Conservation (phyloP, 2,113 vertebrate species). For the Sitta europaea region DNA sequence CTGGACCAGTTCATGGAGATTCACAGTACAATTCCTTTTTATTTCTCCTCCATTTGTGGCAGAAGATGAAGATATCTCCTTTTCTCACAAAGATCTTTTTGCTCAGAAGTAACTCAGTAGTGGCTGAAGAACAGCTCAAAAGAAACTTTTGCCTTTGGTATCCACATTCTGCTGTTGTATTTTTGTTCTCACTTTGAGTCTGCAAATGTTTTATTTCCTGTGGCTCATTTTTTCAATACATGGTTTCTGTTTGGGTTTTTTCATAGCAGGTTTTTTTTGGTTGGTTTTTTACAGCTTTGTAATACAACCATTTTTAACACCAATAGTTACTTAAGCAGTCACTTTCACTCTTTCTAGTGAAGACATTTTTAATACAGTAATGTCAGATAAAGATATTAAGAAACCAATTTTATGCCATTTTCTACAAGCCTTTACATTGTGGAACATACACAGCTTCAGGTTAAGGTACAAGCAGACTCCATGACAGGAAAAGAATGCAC, state of each 20-base stretch:
- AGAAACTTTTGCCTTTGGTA: background rate
- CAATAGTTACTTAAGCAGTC: background rate
- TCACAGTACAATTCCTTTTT: background rate
- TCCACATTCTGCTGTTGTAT: background rate
- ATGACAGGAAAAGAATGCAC: background rate
- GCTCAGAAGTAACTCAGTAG: background rate
- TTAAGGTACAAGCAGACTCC: background rate
- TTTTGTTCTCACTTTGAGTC: background rate
- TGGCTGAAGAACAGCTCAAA: background rate
- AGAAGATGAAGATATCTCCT: background rate
- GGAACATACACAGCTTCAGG: background rate
- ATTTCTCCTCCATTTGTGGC: background rate
- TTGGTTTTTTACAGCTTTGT: background rate
- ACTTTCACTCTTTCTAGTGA: background rate
- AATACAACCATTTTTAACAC: background rate
- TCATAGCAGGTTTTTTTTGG: fast-evolving
- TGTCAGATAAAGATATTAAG: background rate
- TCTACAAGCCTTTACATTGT: background rate
- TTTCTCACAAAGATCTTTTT: background rate
- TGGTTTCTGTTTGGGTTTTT: background rate
- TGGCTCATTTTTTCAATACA: background rate
- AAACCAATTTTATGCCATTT: background rate
- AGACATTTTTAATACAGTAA: background rate
- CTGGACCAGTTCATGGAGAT: background rate
- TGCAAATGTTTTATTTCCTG: background rate